Percentiles rank a stretch among this genome's conserved stretches.
Conservation (phyloP, 2,888 invertebrate species). For the Autographa gamma region DNA sequence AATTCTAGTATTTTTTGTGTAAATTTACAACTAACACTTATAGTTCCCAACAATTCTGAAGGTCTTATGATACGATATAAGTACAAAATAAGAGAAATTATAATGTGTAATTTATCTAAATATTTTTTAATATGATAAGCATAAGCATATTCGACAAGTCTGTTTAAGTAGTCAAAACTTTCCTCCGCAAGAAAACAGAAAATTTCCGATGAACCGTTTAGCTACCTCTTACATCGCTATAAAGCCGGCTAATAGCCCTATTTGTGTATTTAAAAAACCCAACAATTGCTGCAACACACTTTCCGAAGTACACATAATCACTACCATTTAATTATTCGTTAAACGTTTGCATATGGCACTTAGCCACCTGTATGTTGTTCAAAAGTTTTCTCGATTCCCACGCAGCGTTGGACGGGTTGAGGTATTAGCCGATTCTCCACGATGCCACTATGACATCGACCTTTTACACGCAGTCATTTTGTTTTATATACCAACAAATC, state of each 20-base stretch:
- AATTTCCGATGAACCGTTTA: background rate
- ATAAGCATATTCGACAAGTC: no score
- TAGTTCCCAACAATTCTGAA: no score
- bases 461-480: constrained; percentile 57
- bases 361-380: constrained; percentile 47
- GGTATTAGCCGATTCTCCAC: constrained; percentile 58
- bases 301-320: constrained; percentile 36
- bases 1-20: no score
- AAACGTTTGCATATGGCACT: constrained; percentile 42
- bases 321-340: constrained; percentile 46
- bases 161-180: constrained; percentile 2
- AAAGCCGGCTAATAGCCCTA: constrained; percentile 6
- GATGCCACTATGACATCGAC: constrained; percentile 59
- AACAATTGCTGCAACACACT: constrained; percentile 25
- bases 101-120: no score
- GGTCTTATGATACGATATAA: no score
- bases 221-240: constrained; percentile 5
- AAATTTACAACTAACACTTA: no score
- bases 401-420: constrained; percentile 55
- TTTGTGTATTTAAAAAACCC: constrained; percentile 9
- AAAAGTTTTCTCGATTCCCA: constrained; percentile 57
- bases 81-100: no score
- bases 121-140: no score
- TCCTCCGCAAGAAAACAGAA: background rate
- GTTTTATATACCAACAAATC: constrained; percentile 60